Base-by-base conservation (phyloP, 2,888 invertebrate genomes). In the Leptinotarsa rubiginosa region DNA sequence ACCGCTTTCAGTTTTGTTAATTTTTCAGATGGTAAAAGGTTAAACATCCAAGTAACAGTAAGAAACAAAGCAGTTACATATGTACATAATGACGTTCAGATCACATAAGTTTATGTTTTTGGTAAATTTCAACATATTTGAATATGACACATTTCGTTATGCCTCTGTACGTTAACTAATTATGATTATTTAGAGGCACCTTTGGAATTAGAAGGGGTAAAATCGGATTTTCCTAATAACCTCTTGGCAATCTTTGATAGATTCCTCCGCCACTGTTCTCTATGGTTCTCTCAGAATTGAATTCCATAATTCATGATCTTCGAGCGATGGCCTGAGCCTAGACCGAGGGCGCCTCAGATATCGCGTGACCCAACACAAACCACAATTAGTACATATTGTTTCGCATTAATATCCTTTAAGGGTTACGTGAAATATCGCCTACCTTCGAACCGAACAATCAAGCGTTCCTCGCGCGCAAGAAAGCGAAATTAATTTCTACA, bases 381-480 rank as follows among this genome's bases (percentile, higher is more conserved):
- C 72, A 64, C 69, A 75, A 75, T 75, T 75, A 75, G 70, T 75
- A 67, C 72, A 75, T 75, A 75, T 72, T 72, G 75, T 72, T 72
- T 70, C 22, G 69, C 62, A 75, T 75, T 72, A 75, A 69, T 69
- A 56, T 56, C 47, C 56, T 69, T 69, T 69, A 69, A 69, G 69
- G 69, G 41, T n/a, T 20, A 22, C 47, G 69, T 56, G 69, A 69
- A 69, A 69, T 69, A 69, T 69, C 15, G 69, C 69, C 69, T 20
- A 56, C 41, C 69, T 54, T 59, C 12, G 56, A 54, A 59, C 47
- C 56, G 56, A 52, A 69, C 69, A 56, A 69, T 69, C 69, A 47
- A 59, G 69, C 25, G 16, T 10, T 41, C 41, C 41, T 41, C 41
- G 41, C 41, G 41, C 4, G 69, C 69, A 59, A 69, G 69, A 69